These are phyloP conservation scores for Tachysurus fulvidraco DNA, from an alignment of 2,113 vertebrate species.

Conservation along the genomic window DNA sequence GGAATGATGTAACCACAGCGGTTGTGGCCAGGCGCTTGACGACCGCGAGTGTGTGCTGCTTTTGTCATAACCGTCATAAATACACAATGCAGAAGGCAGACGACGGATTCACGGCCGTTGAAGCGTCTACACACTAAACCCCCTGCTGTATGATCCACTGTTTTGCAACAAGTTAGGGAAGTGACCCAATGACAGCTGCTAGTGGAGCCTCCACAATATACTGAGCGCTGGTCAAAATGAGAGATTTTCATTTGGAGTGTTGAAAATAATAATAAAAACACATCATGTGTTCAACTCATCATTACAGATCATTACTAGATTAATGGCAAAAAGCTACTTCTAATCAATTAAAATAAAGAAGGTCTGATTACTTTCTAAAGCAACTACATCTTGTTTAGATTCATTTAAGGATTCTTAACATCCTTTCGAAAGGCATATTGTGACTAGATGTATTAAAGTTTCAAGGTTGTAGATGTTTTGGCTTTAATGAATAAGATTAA, in stretches of 20 bases:
- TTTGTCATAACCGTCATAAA: neutral
- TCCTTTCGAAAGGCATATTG: neutral
- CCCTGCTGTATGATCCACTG: neutral
- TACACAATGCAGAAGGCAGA: neutral
- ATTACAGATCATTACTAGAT: neutral
- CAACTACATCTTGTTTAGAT: neutral
- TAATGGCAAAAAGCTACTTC: neutral
- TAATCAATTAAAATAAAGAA: neutral
- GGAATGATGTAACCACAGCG: neutral
- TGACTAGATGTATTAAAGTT: neutral
- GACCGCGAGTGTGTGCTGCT: neutral
- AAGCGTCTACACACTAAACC: neutral
- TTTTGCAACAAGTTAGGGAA: neutral
- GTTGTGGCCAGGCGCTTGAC: neutral
- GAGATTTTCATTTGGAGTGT: neutral
- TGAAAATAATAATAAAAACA: neutral
- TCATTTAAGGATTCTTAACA: neutral
- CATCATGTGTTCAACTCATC: neutral
- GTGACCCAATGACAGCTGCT: neutral
- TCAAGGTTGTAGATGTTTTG: neutral
- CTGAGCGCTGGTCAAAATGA: neutral
- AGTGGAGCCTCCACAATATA: neutral
- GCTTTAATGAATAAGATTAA: neutral
- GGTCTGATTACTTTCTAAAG: neutral
- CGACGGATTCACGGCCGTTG: neutral